phyloP scores from a whole-genome alignment of 2,797 vertebrate genomes.

The Enteromius mattozi region DNA sequence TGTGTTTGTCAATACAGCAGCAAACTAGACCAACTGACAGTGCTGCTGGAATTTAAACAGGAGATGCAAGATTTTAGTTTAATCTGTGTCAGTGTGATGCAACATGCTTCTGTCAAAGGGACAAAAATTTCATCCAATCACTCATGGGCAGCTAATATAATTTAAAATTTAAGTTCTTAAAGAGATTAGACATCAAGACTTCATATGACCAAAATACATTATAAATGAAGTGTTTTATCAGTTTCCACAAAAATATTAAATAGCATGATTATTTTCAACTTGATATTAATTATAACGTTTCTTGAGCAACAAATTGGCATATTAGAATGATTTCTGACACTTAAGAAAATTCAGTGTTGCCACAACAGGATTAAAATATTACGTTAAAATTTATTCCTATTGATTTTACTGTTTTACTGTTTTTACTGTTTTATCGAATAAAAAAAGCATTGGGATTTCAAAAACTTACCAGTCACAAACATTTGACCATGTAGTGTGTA shows the following conservation, averaged over 20 bases:
- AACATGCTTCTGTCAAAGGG: not conserved
- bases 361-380: not conserved
- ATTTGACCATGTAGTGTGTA: not conserved
- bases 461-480: not conserved
- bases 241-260: not conserved
- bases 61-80: constrained; percentile 47
- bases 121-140: not conserved
- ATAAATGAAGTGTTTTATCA: not conserved
- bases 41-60: constrained; percentile 8
- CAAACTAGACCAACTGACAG: constrained; percentile 20
- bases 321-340: not conserved
- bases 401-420: not conserved
- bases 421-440: not conserved
- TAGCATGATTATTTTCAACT: too few species aligned
- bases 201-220: not conserved
- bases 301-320: too few species aligned
- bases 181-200: not conserved
- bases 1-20: not conserved
- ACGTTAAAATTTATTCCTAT: not conserved
- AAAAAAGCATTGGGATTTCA: not conserved
- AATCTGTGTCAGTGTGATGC: not conserved
- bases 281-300: too few species aligned
- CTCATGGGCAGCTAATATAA: not conserved
- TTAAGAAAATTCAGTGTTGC: not conserved
- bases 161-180: not conserved